Base-by-base conservation (phyloP, 2,797 vertebrate genomes). In the Myiotriccus ornatus region DNA sequence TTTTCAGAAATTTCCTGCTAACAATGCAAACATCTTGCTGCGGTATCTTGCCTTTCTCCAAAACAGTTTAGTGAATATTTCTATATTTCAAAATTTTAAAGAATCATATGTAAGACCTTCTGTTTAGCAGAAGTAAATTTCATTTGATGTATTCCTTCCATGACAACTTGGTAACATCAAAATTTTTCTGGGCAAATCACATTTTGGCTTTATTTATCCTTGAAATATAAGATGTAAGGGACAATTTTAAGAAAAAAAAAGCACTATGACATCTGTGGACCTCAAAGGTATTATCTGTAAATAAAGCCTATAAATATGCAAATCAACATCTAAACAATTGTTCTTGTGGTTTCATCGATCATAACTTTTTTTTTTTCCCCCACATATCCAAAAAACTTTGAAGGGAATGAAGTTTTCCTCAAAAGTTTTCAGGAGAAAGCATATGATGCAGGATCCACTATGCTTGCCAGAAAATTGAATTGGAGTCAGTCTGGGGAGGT, bases 371-470 rank as follows among this genome's bases (percentile, higher is more conserved):
- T 47, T 47, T 25, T 23, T 68, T 34, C 41, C 53, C 22, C 49
- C 5, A 55, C 2, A 12, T 57, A 49, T 67, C 70, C 8, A 67
- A 32, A 73, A 82, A 44, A 2, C 11, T 57, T 75, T 63, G 18
- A 57, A 78, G 62, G 14, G 4, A 16, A 53, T 35, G 0, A 84
- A 22, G 7, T 35, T n/a, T 65, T 78, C 15, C 20, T 53, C 22
- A 37, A 25, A 74, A 53, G 5, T 32, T 79, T 85, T 37, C 30
- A 78, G 23, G 35, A 20, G 56, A 74, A 73, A 39, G 2, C 56
- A 24, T 14, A 27, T 13, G 6, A 20, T 75, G 3, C 3, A 0
- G 4, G 9, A 2, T 52, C 8, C 24, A 8, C 9, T 55, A 16
- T 44, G 35, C 7, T 59, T 44, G 37, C 23, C 35, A 75, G 8